Evolutionary conservation across 2,888 invertebrate genomes (phyloP), one percentile per base, ranked within the genome.

Genomic region (Dryobotodes eremita): DNA sequence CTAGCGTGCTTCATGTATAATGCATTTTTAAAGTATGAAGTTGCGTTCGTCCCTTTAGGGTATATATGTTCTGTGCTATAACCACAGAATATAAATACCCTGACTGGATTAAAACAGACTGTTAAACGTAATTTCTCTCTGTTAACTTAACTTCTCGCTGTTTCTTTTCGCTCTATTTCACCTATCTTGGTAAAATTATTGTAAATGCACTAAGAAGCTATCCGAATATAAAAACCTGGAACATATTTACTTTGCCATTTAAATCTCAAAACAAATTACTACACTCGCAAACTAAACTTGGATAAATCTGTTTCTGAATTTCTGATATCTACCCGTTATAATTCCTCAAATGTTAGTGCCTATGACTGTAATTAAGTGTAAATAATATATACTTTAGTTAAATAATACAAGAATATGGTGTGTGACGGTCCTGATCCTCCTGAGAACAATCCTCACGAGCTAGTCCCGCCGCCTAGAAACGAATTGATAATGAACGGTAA

Each of bases 401-500:
- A 74, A 57, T 59, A 55, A 46, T 31, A 50, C 26, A 57, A 31
- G 31, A 68, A 69, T 46, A 97, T 97, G 97, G 97, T 95, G 50
- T 96, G 96, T 76, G 93, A 96, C 74, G 97, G 97, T 15, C 97
- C 97, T 15, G 97, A 97, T 84, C 97, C 96, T 11, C 97, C 97
- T 23, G 97, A 97, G 73, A 94, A 95, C 80, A 93, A 93, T 79
- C 94, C 95, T 2, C 94, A 96, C 48, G 95, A 96, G 69, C 86
- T 97, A 13, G 93, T 93, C 61, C 95, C 96, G 42, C 97, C 96
- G 6, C 92, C 95, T 15, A 92, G 95, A 75, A 94, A 94, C 78
- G 95, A 95, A 79, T 86, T 96, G 23, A 89, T 94, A 74, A 92
- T 94, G 85, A 94, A 94, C 65, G 95, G 94, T 20, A 92, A 93